Conservation (phyloP, 53 echinoderm and acorn worm species). For the Echinometra lucunter region DNA sequence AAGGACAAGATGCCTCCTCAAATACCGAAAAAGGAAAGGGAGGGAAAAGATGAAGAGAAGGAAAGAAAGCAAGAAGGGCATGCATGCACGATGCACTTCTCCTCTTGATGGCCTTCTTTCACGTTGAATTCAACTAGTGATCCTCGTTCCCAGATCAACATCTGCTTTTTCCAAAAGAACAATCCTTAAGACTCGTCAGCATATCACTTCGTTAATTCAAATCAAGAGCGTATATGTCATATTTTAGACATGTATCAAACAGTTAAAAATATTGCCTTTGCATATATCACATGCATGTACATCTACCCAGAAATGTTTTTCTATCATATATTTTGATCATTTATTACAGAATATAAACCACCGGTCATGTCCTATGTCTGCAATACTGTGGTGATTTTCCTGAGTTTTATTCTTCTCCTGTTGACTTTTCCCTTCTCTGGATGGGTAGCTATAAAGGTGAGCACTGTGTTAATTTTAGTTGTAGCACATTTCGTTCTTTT, state of each 20-base stretch:
- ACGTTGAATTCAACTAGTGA: too few species aligned
- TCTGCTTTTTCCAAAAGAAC: too few species aligned
- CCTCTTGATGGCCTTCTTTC: too few species aligned
- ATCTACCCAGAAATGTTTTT: not conserved
- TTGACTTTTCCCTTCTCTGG: constrained; percentile 90
- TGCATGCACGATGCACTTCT: too few species aligned
- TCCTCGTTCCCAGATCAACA: too few species aligned
- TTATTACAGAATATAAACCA: constrained; percentile 79
- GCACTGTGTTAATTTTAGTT: not conserved
- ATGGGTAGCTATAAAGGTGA: constrained; percentile 86
- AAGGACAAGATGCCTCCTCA: too few species aligned
- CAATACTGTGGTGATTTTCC: constrained; percentile 72
- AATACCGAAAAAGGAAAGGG: too few species aligned
- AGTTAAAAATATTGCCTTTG: too few species aligned
- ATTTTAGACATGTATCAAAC: not conserved
- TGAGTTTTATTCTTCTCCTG: constrained; percentile 81
- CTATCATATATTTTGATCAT: not conserved
- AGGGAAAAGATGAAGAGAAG: too few species aligned
- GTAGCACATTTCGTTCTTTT: too few species aligned
- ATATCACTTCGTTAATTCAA: not conserved
- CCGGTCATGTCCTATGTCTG: constrained; percentile 75
- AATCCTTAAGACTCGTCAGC: not conserved
- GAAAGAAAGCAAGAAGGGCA: too few species aligned
- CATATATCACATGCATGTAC: not conserved
- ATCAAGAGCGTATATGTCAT: not conserved